Conservation (phyloP, 2,888 invertebrate genomes). For the Hypselothyrea guttata region DNA sequence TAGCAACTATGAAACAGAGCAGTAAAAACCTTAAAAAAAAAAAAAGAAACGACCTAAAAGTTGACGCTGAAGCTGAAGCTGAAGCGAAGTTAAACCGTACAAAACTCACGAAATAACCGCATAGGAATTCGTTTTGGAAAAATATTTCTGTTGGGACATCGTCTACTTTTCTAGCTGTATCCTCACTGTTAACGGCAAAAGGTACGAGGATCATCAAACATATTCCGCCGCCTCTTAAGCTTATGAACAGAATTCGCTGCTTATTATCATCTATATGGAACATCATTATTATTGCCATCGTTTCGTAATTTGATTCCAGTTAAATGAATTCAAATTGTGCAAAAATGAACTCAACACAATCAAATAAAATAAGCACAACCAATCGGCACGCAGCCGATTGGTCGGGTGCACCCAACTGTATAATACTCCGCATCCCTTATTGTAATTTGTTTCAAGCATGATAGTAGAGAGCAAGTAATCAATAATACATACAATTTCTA, state of each 20-base stretch:
- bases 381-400: no score
- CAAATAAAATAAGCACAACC: slow-evolving; percentile 22
- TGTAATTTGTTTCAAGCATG: no score
- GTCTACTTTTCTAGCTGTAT: slow-evolving; percentile 6
- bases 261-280: slow-evolving; percentile 4
- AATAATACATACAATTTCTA: no score
- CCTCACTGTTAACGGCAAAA: background rate
- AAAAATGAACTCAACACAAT: slow-evolving; percentile 35
- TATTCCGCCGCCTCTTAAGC: slow-evolving; percentile 10
- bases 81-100: background rate
- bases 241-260: slow-evolving; percentile 16
- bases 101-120: slow-evolving; percentile 3
- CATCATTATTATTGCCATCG: slow-evolving; percentile 12
- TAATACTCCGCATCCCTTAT: no score
- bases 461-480: no score
- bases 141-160: slow-evolving; percentile 9
- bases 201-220: slow-evolving; percentile 1
- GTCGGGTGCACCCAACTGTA: slow-evolving; percentile 5
- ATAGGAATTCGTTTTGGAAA: slow-evolving; percentile 19
- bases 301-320: slow-evolving; percentile 75
- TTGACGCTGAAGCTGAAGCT: background rate
- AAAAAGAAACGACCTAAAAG: no score
- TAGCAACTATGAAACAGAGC: slow-evolving; percentile 25
- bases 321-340: slow-evolving; percentile 70
- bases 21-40: no score